These are phyloP conservation scores for Pocota personata DNA, from an alignment of 2,888 invertebrate species.

Conservation along the genomic window DNA sequence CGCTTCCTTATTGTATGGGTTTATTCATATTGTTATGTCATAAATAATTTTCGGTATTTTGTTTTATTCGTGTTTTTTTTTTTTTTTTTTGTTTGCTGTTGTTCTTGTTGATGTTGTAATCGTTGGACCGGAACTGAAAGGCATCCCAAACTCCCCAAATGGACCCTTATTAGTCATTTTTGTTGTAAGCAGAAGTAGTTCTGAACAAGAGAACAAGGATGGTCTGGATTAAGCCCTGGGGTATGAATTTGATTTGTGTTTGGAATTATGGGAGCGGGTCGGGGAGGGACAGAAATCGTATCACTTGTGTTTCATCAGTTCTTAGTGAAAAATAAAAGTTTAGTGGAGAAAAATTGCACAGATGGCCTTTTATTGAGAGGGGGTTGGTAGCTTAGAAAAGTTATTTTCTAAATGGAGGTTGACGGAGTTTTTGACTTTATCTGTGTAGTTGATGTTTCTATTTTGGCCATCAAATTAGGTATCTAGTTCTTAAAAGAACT, in stretches of 20 bases:
- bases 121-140: conserved; percentile 36
- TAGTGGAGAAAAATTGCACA: not conserved
- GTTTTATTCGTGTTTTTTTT: conserved; percentile 29
- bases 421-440: too few relatives aligned
- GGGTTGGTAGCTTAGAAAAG: not conserved
- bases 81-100: not conserved
- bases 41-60: conserved; percentile 49
- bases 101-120: conserved; percentile 29
- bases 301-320: conserved; percentile 13
- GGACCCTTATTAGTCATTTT: conserved; percentile 58
- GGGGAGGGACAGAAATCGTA: not conserved
- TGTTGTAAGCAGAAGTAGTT: conserved; percentile 26
- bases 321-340: conserved; percentile 6
- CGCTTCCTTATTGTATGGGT: conserved; percentile 15
- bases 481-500: too few relatives aligned
- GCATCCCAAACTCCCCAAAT: conserved; percentile 33
- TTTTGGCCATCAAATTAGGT: too few relatives aligned
- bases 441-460: too few relatives aligned
- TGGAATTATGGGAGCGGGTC: not conserved
- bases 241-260: conserved; percentile 39
- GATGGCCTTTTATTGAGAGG: not conserved
- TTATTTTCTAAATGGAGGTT: not conserved
- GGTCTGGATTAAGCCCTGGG: conserved; percentile 24
- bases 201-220: not conserved
- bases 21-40: conserved; percentile 46